Conservation (phyloP, 2,888 invertebrate genomes). For the Tinea trinotella region DNA sequence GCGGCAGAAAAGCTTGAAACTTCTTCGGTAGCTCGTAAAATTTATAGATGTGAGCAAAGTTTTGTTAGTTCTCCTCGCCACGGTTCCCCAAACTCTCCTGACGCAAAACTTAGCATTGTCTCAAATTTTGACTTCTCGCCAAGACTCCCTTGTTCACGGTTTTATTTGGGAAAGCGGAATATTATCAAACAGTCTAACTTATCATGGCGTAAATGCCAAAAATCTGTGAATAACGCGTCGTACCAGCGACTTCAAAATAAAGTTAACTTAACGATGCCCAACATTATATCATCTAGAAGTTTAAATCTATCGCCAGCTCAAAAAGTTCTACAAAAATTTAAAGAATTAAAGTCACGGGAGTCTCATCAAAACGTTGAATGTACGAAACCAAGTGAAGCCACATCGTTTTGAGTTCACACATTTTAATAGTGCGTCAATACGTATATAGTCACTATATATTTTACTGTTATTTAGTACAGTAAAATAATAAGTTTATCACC, state of each 20-base stretch:
- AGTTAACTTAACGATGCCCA: conserved; percentile 28
- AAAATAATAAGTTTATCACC: too few relatives aligned
- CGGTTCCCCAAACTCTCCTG: conserved; percentile 35
- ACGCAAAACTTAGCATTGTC: conserved; percentile 33
- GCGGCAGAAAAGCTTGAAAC: conserved; percentile 40
- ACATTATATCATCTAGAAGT: conserved; percentile 36
- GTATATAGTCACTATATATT: too few relatives aligned
- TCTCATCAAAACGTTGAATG: too few relatives aligned
- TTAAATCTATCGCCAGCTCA: conserved; percentile 39
- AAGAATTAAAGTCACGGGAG: background rate
- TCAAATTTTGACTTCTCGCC: conserved; percentile 43
- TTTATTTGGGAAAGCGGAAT: conserved; percentile 25
- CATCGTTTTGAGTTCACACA: too few relatives aligned
- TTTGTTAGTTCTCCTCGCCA: conserved; percentile 46
- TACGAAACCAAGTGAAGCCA: too few relatives aligned
- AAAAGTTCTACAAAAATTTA: conserved; percentile 47
- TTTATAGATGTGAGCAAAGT: conserved; percentile 43
- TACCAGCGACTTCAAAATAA: conserved; percentile 22
- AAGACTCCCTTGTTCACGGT: conserved; percentile 39
- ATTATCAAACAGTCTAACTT: background rate
- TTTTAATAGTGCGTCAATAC: too few relatives aligned
- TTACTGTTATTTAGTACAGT: too few relatives aligned
- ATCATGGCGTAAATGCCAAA: conserved; percentile 14
- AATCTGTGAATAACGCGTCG: conserved; percentile 16
- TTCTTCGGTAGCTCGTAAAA: conserved; percentile 28